These are phyloP conservation scores for Selene dorsalis DNA, from an alignment of 2,797 vertebrate genomes.

Conservation along the genomic window DNA sequence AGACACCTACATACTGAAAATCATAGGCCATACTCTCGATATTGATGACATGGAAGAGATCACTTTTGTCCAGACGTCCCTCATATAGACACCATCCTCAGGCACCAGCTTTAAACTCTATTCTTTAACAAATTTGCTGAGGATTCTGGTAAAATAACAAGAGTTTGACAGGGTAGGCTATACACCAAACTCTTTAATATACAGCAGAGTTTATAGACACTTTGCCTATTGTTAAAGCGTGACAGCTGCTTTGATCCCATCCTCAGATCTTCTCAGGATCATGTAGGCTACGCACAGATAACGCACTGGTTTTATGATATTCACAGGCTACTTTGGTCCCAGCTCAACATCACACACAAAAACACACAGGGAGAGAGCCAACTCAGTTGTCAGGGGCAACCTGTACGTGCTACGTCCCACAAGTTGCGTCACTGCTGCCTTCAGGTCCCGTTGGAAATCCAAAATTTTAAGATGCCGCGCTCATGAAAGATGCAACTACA, in stretches of 20 bases:
- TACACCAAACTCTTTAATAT: neutral
- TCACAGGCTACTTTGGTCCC: slow-evolving; percentile 15
- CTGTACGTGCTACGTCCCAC: slow-evolving; percentile 73
- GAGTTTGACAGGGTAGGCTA: neutral
- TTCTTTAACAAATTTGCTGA: neutral
- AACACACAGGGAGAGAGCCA: slow-evolving; percentile 13
- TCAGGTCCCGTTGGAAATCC: slow-evolving; percentile 28
- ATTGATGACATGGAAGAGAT: neutral
- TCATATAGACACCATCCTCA: neutral
- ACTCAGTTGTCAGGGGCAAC: slow-evolving; percentile 70
- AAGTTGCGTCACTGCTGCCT: slow-evolving; percentile 75
- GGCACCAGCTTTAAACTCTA: neutral
- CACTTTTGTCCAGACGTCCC: neutral
- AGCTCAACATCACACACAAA: slow-evolving; percentile 31
- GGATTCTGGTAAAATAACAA: neutral
- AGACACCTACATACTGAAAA: neutral
- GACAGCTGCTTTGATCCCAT: no score
- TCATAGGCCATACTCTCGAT: neutral
- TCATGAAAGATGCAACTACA: neutral
- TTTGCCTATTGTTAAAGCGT: neutral
- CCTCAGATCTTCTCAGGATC: no score
- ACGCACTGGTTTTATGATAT: slow-evolving; percentile 17
- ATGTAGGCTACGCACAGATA: neutral
- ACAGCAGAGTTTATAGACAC: neutral
- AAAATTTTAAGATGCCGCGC: rapidly evolving